Evolutionary conservation across 2,113 vertebrate genomes (phyloP).

Genomic region (Hippocampus comes): DNA sequence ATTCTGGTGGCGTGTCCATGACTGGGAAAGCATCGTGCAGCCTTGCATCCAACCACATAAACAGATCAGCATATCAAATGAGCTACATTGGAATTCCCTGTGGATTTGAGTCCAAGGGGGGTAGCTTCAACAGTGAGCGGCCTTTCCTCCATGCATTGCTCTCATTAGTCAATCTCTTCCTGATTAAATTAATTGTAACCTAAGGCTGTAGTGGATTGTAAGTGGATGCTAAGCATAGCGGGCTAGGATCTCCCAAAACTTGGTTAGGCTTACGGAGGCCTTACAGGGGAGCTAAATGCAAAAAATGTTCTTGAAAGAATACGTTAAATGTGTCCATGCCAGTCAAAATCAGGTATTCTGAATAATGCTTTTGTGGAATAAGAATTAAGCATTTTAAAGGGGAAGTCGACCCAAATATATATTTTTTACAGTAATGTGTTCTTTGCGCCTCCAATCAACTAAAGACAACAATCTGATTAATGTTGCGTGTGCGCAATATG

Average conservation of each 20-base stretch:
- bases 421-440: too few species aligned
- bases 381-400: too few species aligned
- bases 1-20: slow-evolving; percentile 27
- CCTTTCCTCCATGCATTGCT: slow-evolving; percentile 31
- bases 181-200: slow-evolving; percentile 12
- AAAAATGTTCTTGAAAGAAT: too few species aligned
- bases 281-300: neutral
- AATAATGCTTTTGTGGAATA: too few species aligned
- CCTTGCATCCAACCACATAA: slow-evolving; percentile 23
- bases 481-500: too few species aligned
- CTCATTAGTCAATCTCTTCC: slow-evolving; percentile 38
- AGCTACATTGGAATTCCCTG: slow-evolving; percentile 29
- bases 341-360: too few species aligned
- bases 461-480: too few species aligned
- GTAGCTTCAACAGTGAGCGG: slow-evolving; percentile 19
- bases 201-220: slow-evolving; percentile 14
- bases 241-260: slow-evolving; percentile 10
- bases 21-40: slow-evolving; percentile 21
- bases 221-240: neutral
- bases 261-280: neutral
- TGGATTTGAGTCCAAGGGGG: slow-evolving; percentile 28
- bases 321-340: too few species aligned
- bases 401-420: too few species aligned
- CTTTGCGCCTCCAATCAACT: too few species aligned
- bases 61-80: slow-evolving; percentile 46